Percentiles rank a stretch among this genome's conserved stretches.
Evolutionary conservation across 2,113 vertebrate genomes (phyloP).

Genomic region (Cyanistes caeruleus): DNA sequence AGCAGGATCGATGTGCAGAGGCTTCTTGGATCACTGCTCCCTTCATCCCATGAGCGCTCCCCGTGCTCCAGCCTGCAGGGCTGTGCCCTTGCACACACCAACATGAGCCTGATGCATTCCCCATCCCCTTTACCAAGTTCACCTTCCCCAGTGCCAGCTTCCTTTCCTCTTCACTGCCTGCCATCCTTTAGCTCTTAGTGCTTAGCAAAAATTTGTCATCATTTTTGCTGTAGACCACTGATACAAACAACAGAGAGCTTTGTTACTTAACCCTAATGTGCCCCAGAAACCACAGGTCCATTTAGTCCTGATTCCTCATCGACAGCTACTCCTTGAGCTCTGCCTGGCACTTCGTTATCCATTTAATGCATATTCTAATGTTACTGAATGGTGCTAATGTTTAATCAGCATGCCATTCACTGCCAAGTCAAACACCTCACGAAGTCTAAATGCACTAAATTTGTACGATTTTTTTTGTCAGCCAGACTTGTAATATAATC

Average conservation of each 20-base stretch:
- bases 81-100: background rate
- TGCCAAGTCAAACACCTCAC: conserved; percentile 42
- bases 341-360: background rate
- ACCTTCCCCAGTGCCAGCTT: background rate
- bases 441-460: conserved; percentile 11
- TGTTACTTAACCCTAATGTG: background rate
- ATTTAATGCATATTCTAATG: background rate
- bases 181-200: background rate
- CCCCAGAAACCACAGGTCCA: background rate
- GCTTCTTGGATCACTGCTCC: background rate
- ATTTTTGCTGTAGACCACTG: background rate
- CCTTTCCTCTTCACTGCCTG: background rate
- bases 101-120: fast-evolving
- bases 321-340: background rate
- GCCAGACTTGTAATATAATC: conserved; percentile 37
- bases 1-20: background rate
- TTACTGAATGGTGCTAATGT: conserved; percentile 41
- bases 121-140: background rate
- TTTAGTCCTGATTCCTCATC: background rate
- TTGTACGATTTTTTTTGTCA: background rate
- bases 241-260: background rate
- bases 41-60: fast-evolving
- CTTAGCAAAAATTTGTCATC: background rate
- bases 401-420: conserved; percentile 43
- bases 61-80: background rate